Percentiles rank a stretch among this genome's conserved stretches.
phyloP scores from a whole-genome alignment of 2,797 vertebrate species.

The Alca torda region DNA sequence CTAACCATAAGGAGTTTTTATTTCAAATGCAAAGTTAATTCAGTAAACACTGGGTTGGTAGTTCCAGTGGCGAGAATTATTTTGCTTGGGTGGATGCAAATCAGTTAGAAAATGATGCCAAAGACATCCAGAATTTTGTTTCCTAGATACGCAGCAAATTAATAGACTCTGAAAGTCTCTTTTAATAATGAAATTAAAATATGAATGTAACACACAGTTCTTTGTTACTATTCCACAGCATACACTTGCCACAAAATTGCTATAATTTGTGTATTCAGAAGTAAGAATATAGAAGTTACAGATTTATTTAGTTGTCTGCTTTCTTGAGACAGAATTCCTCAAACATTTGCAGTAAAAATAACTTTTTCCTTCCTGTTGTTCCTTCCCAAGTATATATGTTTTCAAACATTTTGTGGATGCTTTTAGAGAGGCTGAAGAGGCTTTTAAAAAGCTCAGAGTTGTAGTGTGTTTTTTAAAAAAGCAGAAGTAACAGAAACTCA shows the following conservation, averaged over 20 bases:
- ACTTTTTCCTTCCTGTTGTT: not conserved
- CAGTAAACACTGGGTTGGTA: not conserved
- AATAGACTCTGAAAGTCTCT: not conserved
- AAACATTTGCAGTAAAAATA: not conserved
- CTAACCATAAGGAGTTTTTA: not conserved
- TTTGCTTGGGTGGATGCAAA: not conserved
- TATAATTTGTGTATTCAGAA: not conserved
- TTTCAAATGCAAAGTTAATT: not conserved
- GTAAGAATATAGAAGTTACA: not conserved
- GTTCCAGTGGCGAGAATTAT: not conserved
- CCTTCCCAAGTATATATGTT: not conserved
- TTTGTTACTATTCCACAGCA: not conserved
- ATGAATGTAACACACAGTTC: not conserved
- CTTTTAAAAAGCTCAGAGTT: not conserved
- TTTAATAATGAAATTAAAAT: not conserved
- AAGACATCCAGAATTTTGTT: not conserved
- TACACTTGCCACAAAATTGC: not conserved
- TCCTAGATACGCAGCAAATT: not conserved
- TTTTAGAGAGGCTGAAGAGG: not conserved
- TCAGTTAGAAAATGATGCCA: not conserved
- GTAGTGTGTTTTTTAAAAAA: not conserved
- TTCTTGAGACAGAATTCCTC: not conserved
- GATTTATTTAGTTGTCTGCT: not conserved
- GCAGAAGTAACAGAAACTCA: not conserved
- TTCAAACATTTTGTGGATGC: not conserved